Conservation (phyloP, 2,888 invertebrate species). For the Xanthia icteritia region DNA sequence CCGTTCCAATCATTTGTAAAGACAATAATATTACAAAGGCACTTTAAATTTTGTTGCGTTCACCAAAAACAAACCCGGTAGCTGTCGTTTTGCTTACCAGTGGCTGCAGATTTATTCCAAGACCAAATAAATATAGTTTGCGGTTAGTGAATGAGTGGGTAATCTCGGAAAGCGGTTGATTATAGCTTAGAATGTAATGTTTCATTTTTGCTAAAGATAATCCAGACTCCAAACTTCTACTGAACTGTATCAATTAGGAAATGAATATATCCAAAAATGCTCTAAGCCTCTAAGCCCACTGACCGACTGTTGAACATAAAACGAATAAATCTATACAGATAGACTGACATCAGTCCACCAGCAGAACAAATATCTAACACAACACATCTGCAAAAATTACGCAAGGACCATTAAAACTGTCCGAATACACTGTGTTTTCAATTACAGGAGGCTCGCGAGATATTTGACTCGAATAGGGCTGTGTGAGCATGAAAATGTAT, state of each 20-base stretch:
- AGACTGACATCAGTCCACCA: neutral
- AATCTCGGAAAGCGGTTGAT: neutral
- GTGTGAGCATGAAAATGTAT: conserved; percentile 12
- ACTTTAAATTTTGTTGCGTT: too few relatives aligned
- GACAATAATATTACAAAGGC: neutral
- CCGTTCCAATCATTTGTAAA: neutral
- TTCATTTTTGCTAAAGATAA: neutral
- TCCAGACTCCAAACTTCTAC: neutral
- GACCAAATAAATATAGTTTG: neutral
- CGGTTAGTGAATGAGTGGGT: neutral
- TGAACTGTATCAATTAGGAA: neutral
- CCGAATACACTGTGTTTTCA: conserved; percentile 88
- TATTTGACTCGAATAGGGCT: conserved; percentile 84
- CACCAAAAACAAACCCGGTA: neutral
- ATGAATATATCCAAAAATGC: neutral
- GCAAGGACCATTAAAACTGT: conserved; percentile 88
- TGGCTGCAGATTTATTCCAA: neutral
- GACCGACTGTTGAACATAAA: conserved; percentile 21
- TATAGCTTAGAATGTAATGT: neutral
- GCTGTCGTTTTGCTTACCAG: too few relatives aligned
- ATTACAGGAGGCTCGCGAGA: conserved; percentile 88
- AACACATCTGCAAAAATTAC: conserved; percentile 72
- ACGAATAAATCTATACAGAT: conserved; percentile 36
- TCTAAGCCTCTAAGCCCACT: conserved; percentile 9
- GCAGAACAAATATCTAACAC: conserved; percentile 64